A percentile compares a stretch with the other conserved stretches of the same genome.
Evolutionary conservation across 2,888 invertebrate species (phyloP).

Genomic region (Girardia tigrina): DNA sequence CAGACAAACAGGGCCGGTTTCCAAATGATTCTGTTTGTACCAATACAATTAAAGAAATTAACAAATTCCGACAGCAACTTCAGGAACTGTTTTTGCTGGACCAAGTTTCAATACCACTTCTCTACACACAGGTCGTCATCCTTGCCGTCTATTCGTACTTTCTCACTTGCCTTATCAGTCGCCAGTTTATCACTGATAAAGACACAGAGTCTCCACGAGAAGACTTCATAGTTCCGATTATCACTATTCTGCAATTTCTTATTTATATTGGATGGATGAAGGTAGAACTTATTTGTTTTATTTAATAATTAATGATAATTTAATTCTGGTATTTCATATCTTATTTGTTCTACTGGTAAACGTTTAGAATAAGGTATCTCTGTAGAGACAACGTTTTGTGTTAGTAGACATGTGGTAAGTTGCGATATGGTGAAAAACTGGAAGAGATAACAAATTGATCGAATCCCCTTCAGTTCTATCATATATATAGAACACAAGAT

Average conservation of each 20-base stretch:
- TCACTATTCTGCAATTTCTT: slow-evolving; percentile 9
- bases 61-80: neutral
- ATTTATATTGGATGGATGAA: slow-evolving; percentile 24
- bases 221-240: slow-evolving; percentile 7
- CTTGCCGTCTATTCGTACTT: slow-evolving; percentile 21
- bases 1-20: neutral
- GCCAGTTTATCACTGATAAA: neutral
- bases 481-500: too few species aligned
- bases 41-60: neutral
- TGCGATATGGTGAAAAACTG: too few species aligned
- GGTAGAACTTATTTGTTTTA: neutral
- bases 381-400: too few species aligned
- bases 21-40: neutral
- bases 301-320: too few species aligned
- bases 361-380: too few species aligned
- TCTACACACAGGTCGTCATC: slow-evolving; percentile 21
- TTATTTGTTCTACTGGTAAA: too few species aligned
- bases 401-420: too few species aligned
- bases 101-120: slow-evolving; percentile 12
- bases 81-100: slow-evolving; percentile 7
- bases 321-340: too few species aligned
- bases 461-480: too few species aligned
- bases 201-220: too few species aligned
- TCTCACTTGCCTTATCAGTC: slow-evolving; percentile 2
- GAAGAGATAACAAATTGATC: too few species aligned